These are phyloP conservation scores for Buphagus erythrorhynchus DNA, from an alignment of 2,797 vertebrate genomes.

Conservation along the genomic window DNA sequence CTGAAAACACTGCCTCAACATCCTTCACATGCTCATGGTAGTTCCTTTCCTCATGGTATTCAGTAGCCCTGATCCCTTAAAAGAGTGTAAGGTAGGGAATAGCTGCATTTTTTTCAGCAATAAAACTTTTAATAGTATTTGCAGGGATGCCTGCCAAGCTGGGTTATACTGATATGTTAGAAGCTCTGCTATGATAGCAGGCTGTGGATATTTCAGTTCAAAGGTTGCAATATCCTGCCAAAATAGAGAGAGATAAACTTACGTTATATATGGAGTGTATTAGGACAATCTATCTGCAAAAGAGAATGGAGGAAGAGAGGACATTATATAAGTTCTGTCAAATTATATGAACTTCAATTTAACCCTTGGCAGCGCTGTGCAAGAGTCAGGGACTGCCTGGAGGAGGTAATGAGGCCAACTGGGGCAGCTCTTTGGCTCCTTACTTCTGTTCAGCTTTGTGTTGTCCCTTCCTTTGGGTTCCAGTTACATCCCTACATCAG, in stretches of 20 bases:
- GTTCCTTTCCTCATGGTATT: not conserved
- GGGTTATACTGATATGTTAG: slow-evolving; percentile 35
- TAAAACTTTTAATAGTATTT: slow-evolving; percentile 23
- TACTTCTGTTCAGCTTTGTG: not conserved
- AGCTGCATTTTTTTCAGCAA: not conserved
- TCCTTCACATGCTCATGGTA: not conserved
- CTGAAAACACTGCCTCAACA: not conserved
- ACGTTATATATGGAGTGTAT: not conserved
- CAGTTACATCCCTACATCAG: not conserved
- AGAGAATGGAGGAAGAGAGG: not conserved
- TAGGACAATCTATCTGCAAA: not conserved
- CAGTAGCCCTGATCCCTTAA: not conserved
- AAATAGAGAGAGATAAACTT: not conserved
- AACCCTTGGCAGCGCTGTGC: not conserved
- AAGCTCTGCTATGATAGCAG: not conserved
- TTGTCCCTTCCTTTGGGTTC: not conserved
- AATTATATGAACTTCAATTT: not conserved
- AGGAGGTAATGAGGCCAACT: fast-evolving
- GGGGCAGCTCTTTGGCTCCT: not conserved
- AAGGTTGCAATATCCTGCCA: slow-evolving; percentile 28
- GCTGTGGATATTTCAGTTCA: slow-evolving; percentile 46
- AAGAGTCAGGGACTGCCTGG: not conserved
- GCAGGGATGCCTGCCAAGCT: slow-evolving; percentile 8
- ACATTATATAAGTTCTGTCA: not conserved
- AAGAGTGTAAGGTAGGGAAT: not conserved